Conservation (phyloP, 1,140 invertebrate genomes). For the Lysiphlebus fabarum region DNA sequence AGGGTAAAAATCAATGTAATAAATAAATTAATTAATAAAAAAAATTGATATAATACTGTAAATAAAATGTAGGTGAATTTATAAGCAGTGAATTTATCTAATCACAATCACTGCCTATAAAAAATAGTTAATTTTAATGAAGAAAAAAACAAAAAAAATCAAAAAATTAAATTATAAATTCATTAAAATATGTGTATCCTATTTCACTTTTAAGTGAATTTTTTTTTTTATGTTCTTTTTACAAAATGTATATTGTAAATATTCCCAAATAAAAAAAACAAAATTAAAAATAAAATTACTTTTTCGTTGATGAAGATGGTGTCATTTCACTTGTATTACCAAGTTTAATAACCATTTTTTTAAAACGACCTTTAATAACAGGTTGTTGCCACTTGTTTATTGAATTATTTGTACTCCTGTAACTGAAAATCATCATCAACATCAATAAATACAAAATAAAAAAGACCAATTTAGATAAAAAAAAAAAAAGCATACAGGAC, state of each 20-base stretch:
- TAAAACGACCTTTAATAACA: conserved; percentile 49
- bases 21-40: too few relatives aligned
- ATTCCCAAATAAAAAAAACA: background rate
- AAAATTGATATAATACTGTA: too few relatives aligned
- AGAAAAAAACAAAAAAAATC: too few relatives aligned
- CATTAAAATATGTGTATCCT: too few relatives aligned
- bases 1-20: too few relatives aligned
- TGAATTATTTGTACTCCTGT: conserved; percentile 38
- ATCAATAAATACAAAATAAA: conserved; percentile 3
- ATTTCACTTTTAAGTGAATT: too few relatives aligned
- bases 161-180: background rate
- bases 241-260: conserved; percentile 1
- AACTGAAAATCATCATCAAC: conserved; percentile 27
- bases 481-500: too few relatives aligned
- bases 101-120: conserved; percentile 1
- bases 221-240: background rate
- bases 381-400: conserved; percentile 49
- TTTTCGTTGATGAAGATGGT: conserved; percentile 37
- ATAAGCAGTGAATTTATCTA: background rate
- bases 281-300: conserved; percentile 30
- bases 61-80: too few relatives aligned
- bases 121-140: background rate
- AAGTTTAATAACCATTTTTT: conserved; percentile 47
- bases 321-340: conserved; percentile 44
- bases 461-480: background rate